phyloP scores from a whole-genome alignment of 2,113 vertebrate species.

The Sclerurus mexicanus region DNA sequence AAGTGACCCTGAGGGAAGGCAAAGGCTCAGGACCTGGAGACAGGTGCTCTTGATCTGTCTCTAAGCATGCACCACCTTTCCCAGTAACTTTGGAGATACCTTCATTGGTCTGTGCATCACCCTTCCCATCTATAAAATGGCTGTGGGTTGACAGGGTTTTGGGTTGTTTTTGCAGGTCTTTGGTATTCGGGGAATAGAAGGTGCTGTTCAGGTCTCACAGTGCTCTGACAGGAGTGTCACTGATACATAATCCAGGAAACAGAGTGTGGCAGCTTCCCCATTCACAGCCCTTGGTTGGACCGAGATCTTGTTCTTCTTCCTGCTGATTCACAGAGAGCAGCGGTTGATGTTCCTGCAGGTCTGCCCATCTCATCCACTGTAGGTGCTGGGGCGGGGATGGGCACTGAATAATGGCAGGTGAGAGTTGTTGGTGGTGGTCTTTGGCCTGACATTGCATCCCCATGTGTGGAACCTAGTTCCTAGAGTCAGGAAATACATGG shows the following conservation, averaged over 20 bases:
- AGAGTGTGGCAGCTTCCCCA: background rate
- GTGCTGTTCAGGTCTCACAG: background rate
- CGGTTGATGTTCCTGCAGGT: background rate
- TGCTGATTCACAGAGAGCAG: background rate
- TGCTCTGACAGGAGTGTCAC: rapidly evolving
- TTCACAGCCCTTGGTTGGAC: background rate
- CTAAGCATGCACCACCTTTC: background rate
- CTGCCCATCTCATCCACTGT: background rate
- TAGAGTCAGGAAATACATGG: background rate
- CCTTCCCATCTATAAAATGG: background rate
- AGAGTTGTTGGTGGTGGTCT: background rate
- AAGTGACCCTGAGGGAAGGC: background rate
- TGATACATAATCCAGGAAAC: background rate
- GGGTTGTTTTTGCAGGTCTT: background rate
- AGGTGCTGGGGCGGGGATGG: background rate
- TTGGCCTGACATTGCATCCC: background rate
- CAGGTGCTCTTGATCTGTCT: background rate
- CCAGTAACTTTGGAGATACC: rapidly evolving
- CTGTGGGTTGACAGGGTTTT: background rate
- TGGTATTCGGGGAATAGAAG: background rate
- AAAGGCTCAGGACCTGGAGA: background rate
- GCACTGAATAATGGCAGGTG: background rate
- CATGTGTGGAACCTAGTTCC: background rate
- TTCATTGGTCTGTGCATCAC: background rate
- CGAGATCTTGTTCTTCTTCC: background rate